phyloP scores from a whole-genome alignment of 2,797 vertebrate genomes.

The Prionace glauca region DNA sequence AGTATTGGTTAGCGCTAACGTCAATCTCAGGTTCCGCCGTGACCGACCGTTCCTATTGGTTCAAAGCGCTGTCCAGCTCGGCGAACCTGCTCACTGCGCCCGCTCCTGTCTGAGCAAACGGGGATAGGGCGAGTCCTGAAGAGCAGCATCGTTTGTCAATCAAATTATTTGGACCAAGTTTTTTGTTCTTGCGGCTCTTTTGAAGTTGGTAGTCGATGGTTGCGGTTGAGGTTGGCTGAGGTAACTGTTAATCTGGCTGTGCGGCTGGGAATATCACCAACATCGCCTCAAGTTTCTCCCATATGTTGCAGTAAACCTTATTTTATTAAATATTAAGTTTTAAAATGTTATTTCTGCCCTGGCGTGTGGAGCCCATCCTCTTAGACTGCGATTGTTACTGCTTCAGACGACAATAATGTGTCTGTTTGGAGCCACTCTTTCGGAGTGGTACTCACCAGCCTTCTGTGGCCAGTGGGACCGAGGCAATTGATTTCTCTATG shows the following conservation, averaged over 20 bases:
- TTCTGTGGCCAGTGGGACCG: too few relatives aligned
- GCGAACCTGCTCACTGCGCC: not conserved
- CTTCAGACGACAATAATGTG: too few relatives aligned
- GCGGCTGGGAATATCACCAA: not conserved
- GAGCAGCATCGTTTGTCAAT: not conserved
- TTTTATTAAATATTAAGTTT: not conserved
- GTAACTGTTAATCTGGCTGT: not conserved
- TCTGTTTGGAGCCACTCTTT: too few relatives aligned
- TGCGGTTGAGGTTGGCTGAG: too few relatives aligned
- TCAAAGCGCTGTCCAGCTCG: not conserved
- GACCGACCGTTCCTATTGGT: not conserved
- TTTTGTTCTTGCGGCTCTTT: not conserved
- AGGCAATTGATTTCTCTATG: not conserved
- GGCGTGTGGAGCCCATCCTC: not conserved
- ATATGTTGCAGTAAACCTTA: not conserved
- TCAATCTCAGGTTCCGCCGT: not conserved
- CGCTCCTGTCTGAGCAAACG: not conserved
- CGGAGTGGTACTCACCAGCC: too few relatives aligned
- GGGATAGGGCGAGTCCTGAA: not conserved
- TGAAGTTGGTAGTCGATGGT: not conserved
- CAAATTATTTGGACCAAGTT: not conserved
- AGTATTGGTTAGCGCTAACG: not conserved
- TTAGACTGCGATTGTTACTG: too few relatives aligned
- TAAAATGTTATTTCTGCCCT: not conserved
- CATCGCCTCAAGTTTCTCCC: not conserved